Evolutionary conservation across 1,140 invertebrate species (phyloP), one percentile per base, ranked within the genome.

Genomic region (Solenopsis invicta): DNA sequence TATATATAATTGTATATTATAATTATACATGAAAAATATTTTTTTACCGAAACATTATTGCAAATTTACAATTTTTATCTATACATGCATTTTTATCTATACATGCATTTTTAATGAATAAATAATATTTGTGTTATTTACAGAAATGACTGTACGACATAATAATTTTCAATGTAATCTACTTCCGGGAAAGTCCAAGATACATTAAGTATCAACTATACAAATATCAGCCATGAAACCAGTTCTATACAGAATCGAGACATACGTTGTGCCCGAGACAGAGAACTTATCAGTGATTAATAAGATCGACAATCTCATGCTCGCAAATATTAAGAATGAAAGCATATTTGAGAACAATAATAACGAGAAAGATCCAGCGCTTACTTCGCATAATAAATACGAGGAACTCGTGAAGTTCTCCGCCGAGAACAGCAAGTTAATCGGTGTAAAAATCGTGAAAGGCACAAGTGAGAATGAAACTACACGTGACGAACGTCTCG

Each of bases 241-340:
- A 45, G 18, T 48, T 59, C 92, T 90, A 34, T 95, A 92, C 54
- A 91, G 91, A 80, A 93, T 93, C 3, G 94, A 95, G 85, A 90
- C 93, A 52, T 95, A 94, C 61, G 94, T 94, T 87, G 89, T 93
- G 54, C 94, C 94, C 0, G 80, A 80, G 48, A 21, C 84, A 8
- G 91, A 92, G 59, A 75, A 48, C 8, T 37, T 69, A 29, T 21
- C 37, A 10, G 12, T 50, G 1, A 54, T 61, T 48, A 61, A 84
- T 29, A 16, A 48, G 5, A 29, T 72, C 37, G 41, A 82, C 3
- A 10, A 75, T 13, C 21, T 37, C 8, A 48, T 45, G 0, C 4
- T 9, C 4, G 5, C 4, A 1, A 74, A 61, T 21, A 50, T 45
- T 66, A 74, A 56, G 71, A 91, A 85, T 54, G 24, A 78, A 66